Evolutionary conservation across 2,113 vertebrate species (phyloP).

Genomic region (Otolemur garnettii): DNA sequence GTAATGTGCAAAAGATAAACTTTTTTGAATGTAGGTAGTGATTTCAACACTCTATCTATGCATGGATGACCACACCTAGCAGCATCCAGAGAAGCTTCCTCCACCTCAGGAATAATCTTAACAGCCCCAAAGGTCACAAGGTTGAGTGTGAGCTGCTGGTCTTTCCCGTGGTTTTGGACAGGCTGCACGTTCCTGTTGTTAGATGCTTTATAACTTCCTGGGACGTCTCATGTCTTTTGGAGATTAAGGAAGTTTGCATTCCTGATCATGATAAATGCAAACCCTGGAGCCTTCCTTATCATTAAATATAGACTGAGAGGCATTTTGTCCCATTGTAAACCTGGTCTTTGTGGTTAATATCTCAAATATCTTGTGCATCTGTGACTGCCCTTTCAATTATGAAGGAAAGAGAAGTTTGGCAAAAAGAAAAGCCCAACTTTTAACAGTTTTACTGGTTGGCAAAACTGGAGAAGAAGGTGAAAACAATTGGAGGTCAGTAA

Average conservation of each 20-base stretch:
- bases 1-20: neutral
- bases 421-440: neutral
- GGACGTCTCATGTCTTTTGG: neutral
- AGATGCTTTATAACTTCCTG: neutral
- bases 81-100: neutral
- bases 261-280: neutral
- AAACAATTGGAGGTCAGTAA: neutral
- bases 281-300: neutral
- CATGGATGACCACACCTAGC: neutral
- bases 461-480: neutral
- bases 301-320: neutral
- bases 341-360: neutral
- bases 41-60: neutral
- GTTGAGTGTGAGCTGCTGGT: neutral
- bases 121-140: neutral
- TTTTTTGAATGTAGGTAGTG: neutral
- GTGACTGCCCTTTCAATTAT: neutral
- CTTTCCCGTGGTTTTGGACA: neutral
- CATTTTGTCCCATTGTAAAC: neutral
- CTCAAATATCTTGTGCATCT: neutral
- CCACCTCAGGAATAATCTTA: neutral
- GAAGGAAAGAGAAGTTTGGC: neutral
- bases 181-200: neutral
- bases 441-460: neutral
- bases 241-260: neutral